phyloP scores from a whole-genome alignment of 1,140 invertebrate genomes.

The Brachionus calyciflorus region DNA sequence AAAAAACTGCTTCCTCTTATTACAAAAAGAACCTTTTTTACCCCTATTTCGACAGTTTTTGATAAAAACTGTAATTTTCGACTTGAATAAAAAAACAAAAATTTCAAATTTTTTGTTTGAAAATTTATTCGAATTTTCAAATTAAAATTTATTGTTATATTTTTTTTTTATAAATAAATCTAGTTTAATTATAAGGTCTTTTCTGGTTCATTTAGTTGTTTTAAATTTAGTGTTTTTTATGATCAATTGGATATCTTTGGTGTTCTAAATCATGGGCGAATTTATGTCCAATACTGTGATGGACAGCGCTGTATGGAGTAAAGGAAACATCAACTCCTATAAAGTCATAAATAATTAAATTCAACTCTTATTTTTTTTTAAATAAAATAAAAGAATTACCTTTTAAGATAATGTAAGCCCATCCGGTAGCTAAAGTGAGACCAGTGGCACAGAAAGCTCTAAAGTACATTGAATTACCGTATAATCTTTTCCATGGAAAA shows the following conservation, averaged over 20 bases:
- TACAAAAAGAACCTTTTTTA: too few relatives aligned
- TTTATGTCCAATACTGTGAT: constrained; percentile 44
- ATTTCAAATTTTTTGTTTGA: too few relatives aligned
- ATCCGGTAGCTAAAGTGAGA: constrained; percentile 9
- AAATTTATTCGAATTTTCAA: too few relatives aligned
- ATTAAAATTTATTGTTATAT: too few relatives aligned
- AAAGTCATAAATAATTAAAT: background rate
- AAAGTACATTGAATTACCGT: constrained; percentile 41
- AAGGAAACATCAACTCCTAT: constrained; percentile 35
- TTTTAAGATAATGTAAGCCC: constrained; percentile 20
- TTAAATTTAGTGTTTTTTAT: constrained; percentile 5
- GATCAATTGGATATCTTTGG: constrained; percentile 34
- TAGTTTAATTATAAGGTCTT: too few relatives aligned
- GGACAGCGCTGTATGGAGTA: constrained; percentile 44
- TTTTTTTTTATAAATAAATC: too few relatives aligned
- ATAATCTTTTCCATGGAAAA: constrained; percentile 36
- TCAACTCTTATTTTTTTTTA: too few relatives aligned
- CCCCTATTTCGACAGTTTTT: too few relatives aligned
- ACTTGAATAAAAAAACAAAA: too few relatives aligned
- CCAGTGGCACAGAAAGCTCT: constrained; percentile 43
- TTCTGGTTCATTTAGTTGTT: too few relatives aligned
- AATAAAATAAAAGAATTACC: background rate
- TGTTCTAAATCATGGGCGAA: constrained; percentile 42
- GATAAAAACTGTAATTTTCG: too few relatives aligned
- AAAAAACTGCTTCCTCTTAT: too few relatives aligned